phyloP scores from a whole-genome alignment of 2,797 vertebrate genomes.

The Danio choprae region DNA sequence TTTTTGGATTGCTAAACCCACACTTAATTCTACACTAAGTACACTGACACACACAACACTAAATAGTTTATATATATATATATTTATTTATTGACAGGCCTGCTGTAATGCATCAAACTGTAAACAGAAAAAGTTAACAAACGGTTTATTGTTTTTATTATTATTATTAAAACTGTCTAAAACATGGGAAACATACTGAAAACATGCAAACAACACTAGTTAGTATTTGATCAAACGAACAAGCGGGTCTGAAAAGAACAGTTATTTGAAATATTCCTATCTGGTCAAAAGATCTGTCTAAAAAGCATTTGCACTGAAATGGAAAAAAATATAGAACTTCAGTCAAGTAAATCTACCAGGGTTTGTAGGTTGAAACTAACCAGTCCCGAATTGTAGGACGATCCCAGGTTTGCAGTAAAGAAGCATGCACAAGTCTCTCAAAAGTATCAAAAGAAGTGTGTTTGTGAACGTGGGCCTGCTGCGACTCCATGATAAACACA shows the following conservation, averaged over 20 bases:
- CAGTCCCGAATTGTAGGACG: constrained; percentile 44
- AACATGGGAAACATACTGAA: constrained; percentile 40
- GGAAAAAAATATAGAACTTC: constrained; percentile 45
- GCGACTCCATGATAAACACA: not conserved
- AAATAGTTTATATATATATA: too few relatives aligned
- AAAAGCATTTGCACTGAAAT: constrained; percentile 29
- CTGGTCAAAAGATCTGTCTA: constrained; percentile 20
- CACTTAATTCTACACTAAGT: too few relatives aligned
- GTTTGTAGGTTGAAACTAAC: constrained; percentile 39
- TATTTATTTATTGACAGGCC: constrained; percentile 52
- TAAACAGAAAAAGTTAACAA: constrained; percentile 75
- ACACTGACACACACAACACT: too few relatives aligned
- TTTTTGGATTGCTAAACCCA: too few relatives aligned
- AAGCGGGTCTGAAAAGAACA: constrained; percentile 28
- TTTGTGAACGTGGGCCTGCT: constrained; percentile 25
- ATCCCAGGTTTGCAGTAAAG: constrained; percentile 32
- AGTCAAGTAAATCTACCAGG: constrained; percentile 40
- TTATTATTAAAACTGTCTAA: constrained; percentile 55
- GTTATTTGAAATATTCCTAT: constrained; percentile 33
- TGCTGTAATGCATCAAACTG: constrained; percentile 69
- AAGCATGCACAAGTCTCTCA: constrained; percentile 38
- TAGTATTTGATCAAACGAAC: constrained; percentile 44
- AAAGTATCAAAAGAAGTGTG: constrained; percentile 42
- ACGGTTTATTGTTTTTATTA: constrained; percentile 64
- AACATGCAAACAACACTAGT: constrained; percentile 46